A percentile compares a stretch with the other conserved stretches of the same genome.
These are phyloP conservation scores for Artemia franciscana DNA, from an alignment of 1,140 invertebrate genomes.

Conservation along the genomic window DNA sequence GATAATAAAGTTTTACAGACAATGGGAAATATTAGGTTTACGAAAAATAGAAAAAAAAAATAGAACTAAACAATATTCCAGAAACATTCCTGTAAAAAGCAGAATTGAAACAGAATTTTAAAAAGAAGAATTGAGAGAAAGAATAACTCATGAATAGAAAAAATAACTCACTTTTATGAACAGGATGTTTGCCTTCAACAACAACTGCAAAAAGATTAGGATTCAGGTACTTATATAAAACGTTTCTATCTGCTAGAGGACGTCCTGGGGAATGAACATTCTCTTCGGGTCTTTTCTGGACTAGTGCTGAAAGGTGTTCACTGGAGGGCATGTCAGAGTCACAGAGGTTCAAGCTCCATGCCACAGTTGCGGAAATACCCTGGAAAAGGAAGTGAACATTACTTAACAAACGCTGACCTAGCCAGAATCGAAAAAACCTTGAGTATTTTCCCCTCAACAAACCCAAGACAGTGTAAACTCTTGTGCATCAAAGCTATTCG, in stretches of 20 bases:
- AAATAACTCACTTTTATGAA: constrained; percentile 38
- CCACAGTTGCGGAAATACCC: constrained; percentile 4
- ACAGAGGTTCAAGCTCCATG: constrained; percentile 11
- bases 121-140: constrained; percentile 5
- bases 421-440: too few species aligned
- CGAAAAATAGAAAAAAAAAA: too few species aligned
- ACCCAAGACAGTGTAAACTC: too few species aligned
- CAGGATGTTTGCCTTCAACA: constrained; percentile 45
- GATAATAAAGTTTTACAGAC: too few species aligned
- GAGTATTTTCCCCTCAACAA: too few species aligned
- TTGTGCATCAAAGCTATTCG: too few species aligned
- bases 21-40: too few species aligned
- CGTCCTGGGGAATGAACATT: constrained; percentile 85
- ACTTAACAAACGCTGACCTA: too few species aligned
- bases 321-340: constrained; percentile 4
- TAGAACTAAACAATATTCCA: constrained; percentile 5
- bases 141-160: too few species aligned
- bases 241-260: constrained; percentile 78
- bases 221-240: constrained; percentile 96
- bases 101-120: constrained; percentile 2
- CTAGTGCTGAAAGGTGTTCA: constrained; percentile 40
- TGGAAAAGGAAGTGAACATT: too few species aligned
- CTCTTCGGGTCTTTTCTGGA: constrained; percentile 47
- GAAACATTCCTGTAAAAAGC: not conserved
- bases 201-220: constrained; percentile 79